These are phyloP conservation scores for Zaprionus capensis DNA, from an alignment of 1,140 invertebrate genomes.

Conservation along the genomic window DNA sequence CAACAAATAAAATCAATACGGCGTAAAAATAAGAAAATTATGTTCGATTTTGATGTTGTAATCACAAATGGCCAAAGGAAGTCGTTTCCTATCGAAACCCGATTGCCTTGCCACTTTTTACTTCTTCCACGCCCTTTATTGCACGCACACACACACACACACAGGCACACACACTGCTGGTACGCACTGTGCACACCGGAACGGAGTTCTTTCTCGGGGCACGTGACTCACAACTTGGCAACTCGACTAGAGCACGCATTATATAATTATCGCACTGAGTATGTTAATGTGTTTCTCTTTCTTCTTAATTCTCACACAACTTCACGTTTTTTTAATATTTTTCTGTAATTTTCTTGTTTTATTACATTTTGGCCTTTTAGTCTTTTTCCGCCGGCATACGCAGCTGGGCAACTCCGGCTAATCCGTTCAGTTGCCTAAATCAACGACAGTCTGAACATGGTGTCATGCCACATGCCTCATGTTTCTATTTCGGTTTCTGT, in stretches of 20 bases:
- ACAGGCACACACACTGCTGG: background rate
- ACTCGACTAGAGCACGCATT: constrained; percentile 23
- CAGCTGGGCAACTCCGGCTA: constrained; percentile 16
- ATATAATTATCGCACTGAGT: constrained; percentile 40
- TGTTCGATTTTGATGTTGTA: constrained; percentile 67
- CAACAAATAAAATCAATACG: constrained; percentile 72
- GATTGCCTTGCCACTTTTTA: constrained; percentile 34
- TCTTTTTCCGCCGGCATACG: constrained; percentile 13
- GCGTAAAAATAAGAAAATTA: constrained; percentile 63
- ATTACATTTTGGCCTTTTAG: background rate
- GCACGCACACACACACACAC: constrained; percentile 7
- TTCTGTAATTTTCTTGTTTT: constrained; percentile 2
- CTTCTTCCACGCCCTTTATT: constrained; percentile 36
- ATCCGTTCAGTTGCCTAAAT: constrained; percentile 19
- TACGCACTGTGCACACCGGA: background rate
- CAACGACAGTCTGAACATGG: constrained; percentile 27
- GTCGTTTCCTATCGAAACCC: constrained; percentile 30
- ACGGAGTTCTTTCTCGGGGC: constrained; percentile 25
- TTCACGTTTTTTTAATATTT: constrained; percentile 18
- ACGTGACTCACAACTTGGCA: constrained; percentile 46
- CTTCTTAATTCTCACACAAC: constrained; percentile 13
- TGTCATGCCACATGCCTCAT: constrained; percentile 10
- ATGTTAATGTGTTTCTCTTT: constrained; percentile 14
- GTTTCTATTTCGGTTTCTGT: constrained; percentile 31
- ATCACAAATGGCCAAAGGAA: constrained; percentile 52